Percentiles rank a stretch among this genome's conserved stretches.
These are phyloP conservation scores for Dicrostonyx torquatus DNA, from an alignment of 2,797 vertebrate genomes.

Conservation along the genomic window DNA sequence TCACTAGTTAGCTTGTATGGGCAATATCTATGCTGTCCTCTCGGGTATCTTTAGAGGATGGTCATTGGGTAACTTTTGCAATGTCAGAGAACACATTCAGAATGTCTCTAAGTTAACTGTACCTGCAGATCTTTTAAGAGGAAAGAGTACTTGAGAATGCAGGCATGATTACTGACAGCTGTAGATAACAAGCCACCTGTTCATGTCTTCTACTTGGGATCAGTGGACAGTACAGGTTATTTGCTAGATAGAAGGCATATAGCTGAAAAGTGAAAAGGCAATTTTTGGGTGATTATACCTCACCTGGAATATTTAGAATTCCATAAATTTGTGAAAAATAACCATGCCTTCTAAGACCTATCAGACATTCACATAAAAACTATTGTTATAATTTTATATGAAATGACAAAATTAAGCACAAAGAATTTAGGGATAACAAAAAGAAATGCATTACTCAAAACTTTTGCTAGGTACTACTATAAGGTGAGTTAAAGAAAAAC, in stretches of 20 bases:
- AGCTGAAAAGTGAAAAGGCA: background rate
- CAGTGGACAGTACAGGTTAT: background rate
- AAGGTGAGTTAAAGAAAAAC: background rate
- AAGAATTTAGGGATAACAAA: background rate
- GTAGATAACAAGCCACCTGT: background rate
- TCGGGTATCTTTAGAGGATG: background rate
- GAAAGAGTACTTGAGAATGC: background rate
- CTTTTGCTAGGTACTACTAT: background rate
- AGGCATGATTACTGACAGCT: background rate
- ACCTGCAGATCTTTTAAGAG: background rate
- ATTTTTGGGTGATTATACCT: background rate
- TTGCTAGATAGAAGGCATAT: background rate
- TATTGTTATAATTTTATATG: background rate
- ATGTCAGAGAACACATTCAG: background rate
- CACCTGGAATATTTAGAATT: background rate
- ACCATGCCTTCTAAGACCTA: background rate
- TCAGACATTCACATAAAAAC: background rate
- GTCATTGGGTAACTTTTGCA: background rate
- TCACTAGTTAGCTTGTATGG: background rate
- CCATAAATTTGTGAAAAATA: background rate
- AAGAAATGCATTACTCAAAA: background rate
- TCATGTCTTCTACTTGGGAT: background rate
- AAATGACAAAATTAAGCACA: background rate
- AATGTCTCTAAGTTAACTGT: background rate
- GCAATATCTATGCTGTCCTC: rapidly evolving